phyloP scores from a whole-genome alignment of 2,113 vertebrate genomes.

The Scortum barcoo region DNA sequence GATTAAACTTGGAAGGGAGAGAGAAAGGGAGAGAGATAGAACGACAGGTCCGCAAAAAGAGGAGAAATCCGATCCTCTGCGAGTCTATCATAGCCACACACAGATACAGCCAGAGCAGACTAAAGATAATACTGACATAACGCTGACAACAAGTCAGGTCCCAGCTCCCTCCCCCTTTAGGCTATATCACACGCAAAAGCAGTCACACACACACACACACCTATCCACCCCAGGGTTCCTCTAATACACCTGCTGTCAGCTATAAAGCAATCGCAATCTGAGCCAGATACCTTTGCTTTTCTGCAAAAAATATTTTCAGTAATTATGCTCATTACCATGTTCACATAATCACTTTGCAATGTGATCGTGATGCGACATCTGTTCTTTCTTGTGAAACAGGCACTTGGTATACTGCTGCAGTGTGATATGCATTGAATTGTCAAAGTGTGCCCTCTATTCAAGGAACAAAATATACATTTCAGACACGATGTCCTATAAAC shows the following conservation, averaged over 20 bases:
- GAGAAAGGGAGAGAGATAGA: slow-evolving; percentile 50
- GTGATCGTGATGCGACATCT: slow-evolving; percentile 22
- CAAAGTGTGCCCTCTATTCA: background rate
- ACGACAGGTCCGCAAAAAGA: slow-evolving; percentile 60
- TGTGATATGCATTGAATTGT: slow-evolving; percentile 4
- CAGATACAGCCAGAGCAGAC: slow-evolving; percentile 40
- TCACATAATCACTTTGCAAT: slow-evolving; percentile 37
- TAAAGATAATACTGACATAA: slow-evolving; percentile 68
- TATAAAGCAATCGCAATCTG: slow-evolving; percentile 27
- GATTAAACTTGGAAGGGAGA: slow-evolving; percentile 66
- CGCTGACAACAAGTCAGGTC: slow-evolving; percentile 51
- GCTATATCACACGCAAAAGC: slow-evolving; percentile 6
- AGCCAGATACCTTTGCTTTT: slow-evolving; percentile 30
- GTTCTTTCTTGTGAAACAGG: slow-evolving; percentile 27
- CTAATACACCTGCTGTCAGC: slow-evolving; percentile 50
- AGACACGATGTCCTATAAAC: background rate
- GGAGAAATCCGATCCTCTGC: slow-evolving; percentile 55
- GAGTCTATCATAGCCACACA: slow-evolving; percentile 38
- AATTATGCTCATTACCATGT: slow-evolving; percentile 35
- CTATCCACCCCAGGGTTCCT: background rate
- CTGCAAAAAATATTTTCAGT: slow-evolving; percentile 8
- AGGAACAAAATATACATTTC: background rate
- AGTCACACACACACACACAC: background rate
- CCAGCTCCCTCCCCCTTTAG: slow-evolving; percentile 8
- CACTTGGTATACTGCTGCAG: background rate